Percentiles rank a stretch among this genome's conserved stretches.
phyloP scores from a whole-genome alignment of 2,113 vertebrate genomes.

The Mixornis gularis region DNA sequence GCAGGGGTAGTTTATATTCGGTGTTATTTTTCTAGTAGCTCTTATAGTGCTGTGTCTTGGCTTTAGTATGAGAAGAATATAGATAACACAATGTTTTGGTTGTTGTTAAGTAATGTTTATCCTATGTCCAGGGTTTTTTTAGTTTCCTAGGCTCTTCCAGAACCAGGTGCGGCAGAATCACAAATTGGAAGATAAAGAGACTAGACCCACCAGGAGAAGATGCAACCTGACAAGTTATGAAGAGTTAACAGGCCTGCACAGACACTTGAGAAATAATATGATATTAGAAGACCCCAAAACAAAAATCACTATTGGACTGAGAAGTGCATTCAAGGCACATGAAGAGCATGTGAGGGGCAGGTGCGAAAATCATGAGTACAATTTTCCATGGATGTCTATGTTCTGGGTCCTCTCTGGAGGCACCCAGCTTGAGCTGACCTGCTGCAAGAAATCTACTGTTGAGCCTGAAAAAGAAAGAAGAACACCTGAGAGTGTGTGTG shows the following conservation, averaged over 20 bases:
- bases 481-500: neutral
- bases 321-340: neutral
- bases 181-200: neutral
- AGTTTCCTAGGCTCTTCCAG: neutral
- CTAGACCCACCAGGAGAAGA: neutral
- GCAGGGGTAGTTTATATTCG: neutral
- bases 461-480: neutral
- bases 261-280: neutral
- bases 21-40: neutral
- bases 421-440: neutral
- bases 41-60: neutral
- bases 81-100: neutral
- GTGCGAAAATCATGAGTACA: neutral
- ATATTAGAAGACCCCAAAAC: neutral
- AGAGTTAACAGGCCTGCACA: neutral
- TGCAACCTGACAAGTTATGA: neutral
- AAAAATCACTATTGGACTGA: neutral
- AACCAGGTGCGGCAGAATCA: neutral
- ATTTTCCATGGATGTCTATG: neutral
- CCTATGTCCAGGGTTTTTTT: neutral
- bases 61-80: neutral
- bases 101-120: neutral
- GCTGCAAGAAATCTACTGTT: neutral
- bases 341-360: neutral
- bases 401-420: neutral